Evolutionary conservation across 2,113 vertebrate species (phyloP), one percentile per base, ranked within the genome.

Genomic region (Brienomyrus brachyistius): DNA sequence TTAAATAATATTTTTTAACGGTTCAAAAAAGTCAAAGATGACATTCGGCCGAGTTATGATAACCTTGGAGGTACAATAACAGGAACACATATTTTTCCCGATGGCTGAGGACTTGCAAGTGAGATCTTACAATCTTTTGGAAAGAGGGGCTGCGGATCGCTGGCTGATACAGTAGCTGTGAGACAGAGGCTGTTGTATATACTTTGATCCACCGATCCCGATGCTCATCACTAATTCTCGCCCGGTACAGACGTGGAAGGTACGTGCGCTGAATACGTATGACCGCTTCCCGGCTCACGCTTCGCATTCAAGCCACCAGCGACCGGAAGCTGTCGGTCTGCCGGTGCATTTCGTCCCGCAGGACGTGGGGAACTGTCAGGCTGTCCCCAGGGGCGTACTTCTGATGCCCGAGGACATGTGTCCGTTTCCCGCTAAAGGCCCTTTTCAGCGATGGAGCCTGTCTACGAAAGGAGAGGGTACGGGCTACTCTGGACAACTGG

Each of bases 221-320:
- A 40, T 47, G 82, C 82, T 84, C 80, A 84, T 84, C 82, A 84
- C 82, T 45, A 84, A 84, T 84, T 84, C 82, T 84, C 82, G 19
- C 82, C 19, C 23, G 43, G 40, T 48, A n/a, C 6, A 48, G 45
- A n/a, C 17, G 82, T 84, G 82, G 45, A 9, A n/a, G 45, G 21
- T 23, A 84, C 43, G 82, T 84, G 82, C 17, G 21, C 15, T 21
- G 82, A 45, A 84, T 84, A 84, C 82, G 15, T 21, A 84, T 84
- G 40, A n/a, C 43, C 19, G 9, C 45, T 9, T 48, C 21, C 45
- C 82, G 40, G 23, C 82, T 6, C 9, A 48, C 45, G 45, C 82
- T 21, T 48, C 21, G 35, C 21, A 48, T 48, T 48, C 45, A 23
- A 45, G 82, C 82, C 82, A 40, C 35, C 2, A 2, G 40, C 82